Evolutionary conservation across 2,113 vertebrate species (phyloP).

Genomic region (Onychostoma macrolepis): DNA sequence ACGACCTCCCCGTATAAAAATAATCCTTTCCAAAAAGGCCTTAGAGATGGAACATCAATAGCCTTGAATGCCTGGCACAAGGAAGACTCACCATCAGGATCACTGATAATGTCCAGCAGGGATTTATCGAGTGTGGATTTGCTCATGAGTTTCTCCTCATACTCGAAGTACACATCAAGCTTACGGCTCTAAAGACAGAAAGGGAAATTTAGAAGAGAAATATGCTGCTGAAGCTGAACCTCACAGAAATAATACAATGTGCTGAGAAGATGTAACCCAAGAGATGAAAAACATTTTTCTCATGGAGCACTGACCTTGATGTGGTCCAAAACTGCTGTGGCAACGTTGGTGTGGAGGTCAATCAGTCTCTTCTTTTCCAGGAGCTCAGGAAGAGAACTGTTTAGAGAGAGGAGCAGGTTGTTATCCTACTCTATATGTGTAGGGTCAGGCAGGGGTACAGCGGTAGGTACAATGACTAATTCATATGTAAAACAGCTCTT

Average conservation of each 20-base stretch:
- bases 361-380: slow-evolving; percentile 97
- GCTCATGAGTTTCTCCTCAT: slow-evolving; percentile 98
- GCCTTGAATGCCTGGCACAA: not conserved
- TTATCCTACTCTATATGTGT: slow-evolving; percentile 13
- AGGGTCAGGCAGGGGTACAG: not conserved
- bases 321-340: slow-evolving; percentile 95
- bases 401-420: slow-evolving; percentile 38
- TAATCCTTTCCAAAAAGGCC: not conserved
- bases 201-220: slow-evolving; percentile 8
- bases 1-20: not conserved
- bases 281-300: slow-evolving; percentile 43
- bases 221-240: not conserved
- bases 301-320: slow-evolving; percentile 85
- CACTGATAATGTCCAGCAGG: slow-evolving; percentile 95
- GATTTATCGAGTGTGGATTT: slow-evolving; percentile 96
- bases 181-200: slow-evolving; percentile 84
- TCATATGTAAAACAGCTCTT: not conserved
- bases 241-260: slow-evolving; percentile 9
- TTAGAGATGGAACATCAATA: not conserved
- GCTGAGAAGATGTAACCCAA: slow-evolving; percentile 33
- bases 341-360: slow-evolving; percentile 97
- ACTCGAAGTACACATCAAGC: slow-evolving; percentile 97
- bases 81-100: slow-evolving; percentile 88
- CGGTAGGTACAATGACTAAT: slow-evolving; percentile 2
- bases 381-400: slow-evolving; percentile 94